Evolutionary conservation across 2,113 vertebrate species (phyloP), one percentile per base, ranked within the genome.

Genomic region (Neomonachus schauinslandi): DNA sequence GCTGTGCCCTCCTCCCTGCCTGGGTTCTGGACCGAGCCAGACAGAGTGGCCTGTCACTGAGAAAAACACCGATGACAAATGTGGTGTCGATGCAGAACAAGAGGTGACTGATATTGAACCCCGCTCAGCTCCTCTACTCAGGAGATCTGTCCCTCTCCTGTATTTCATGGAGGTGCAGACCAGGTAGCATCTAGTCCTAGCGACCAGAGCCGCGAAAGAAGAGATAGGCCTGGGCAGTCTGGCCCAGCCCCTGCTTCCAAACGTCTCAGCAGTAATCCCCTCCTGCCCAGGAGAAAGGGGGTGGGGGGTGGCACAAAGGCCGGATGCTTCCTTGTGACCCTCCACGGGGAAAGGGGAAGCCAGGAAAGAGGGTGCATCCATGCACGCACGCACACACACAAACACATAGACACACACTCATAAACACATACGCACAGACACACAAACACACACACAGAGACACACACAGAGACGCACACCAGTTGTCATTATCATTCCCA

Each of bases 381-480:
- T 10, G 16, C 9, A 13, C 36, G 4, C n/a, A 39, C 36, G 0
- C 13, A 26, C 24, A 16, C 36, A 72, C 21, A 61, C 49, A 55
- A 19, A 19, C 28, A 89, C 3, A 49, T 11, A 65, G 28, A 65
- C 5, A n/a, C 39, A 76, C 72, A 49, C 42, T 28, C 16, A 33
- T 21, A 49, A 15, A 46, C 42, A 49, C 71, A 42, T 4, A 42
- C 5, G 13, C 19, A 61, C 18, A 39, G 22, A 72, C 9, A 36
- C 1, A n/a, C 0, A 24, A 5, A 33, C 12, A 4, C 12, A 42
- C 24, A 15, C n/a, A 71, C 19, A 21, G 0, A n/a, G 7, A 9
- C 31, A n/a, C 39, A 51, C 21, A 26, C 18, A 33, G 16, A 11
- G 24, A 15, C 63, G 71, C 18, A 83, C 67, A 7, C 31, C 46